Base-by-base conservation (phyloP, 2,888 invertebrate genomes). In the Holacanthella duospinosa region DNA sequence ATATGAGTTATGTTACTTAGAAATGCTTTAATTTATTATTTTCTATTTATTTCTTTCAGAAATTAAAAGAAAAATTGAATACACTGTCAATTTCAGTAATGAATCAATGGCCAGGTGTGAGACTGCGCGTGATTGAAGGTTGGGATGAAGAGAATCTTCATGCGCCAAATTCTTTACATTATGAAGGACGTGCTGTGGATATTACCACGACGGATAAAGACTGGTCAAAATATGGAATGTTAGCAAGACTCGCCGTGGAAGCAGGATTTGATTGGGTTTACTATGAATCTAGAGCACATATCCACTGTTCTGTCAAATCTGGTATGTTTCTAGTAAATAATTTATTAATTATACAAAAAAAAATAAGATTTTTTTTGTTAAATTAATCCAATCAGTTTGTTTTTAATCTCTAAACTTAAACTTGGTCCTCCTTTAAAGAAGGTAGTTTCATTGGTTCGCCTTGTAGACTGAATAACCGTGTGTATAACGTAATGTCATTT, bases 231-330 rank as follows among this genome's bases (percentile, higher is more conserved):
- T 89, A 93, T 79, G 95, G 95, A 71, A 92, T 95, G 92, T 82
- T 96, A 75, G 96, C 95, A 55, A 81, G 95, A 66, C 83, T 96
- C 63, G 96, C 96, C 0, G 92, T 93, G 65, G 93, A 95, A 78
- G 94, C 95, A 28, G 95, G 95, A 75, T 96, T 96, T 83, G 95
- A 96, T 82, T 96, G 94, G 94, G 96, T 96, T 68, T 93, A 89
- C 81, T 96, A 94, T 78, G 93, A 94, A 79, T 90, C 91, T 77
- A 83, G 93, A 72, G 87, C 89, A 21, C 92, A 95, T 78, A 93
- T 96, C 75, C 95, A 96, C 80, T 94, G 93, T 80, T 94, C 94
- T 66, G 95, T 95, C 68, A 94, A 93, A 81, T 93, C 95, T 83
- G 95, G 96, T 96, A 82, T 79, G 82, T 36, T 59, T 16, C 36